These are phyloP conservation scores for Chrysochloris asiatica DNA, from an alignment of 2,113 vertebrate species.

Conservation along the genomic window DNA sequence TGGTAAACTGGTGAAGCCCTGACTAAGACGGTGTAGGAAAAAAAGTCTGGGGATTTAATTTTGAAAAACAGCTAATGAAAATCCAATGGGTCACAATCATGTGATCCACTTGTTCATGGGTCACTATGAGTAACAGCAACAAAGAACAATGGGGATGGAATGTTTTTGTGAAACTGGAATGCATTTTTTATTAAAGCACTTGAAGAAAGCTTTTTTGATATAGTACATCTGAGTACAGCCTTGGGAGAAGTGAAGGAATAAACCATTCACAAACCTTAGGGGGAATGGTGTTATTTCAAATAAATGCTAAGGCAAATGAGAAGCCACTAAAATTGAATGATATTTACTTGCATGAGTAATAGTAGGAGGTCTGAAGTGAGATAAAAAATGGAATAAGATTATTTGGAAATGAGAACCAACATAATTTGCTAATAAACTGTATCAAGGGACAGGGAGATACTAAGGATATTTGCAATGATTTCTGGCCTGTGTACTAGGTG, in stretches of 20 bases:
- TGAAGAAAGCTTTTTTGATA: too few species aligned
- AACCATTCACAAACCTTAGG: not conserved
- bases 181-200: too few species aligned
- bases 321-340: not conserved
- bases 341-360: not conserved
- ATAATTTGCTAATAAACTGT: not conserved
- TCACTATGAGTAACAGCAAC: not conserved
- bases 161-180: not conserved
- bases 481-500: not conserved
- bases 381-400: not conserved
- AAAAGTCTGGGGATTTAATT: not conserved
- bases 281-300: not conserved
- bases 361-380: not conserved
- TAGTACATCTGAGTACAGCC: not conserved
- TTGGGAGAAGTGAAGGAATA: not conserved
- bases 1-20: not conserved
- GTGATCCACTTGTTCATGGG: not conserved
- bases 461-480: not conserved
- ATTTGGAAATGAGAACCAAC: not conserved
- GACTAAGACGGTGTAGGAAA: not conserved
- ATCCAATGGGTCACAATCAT: not conserved
- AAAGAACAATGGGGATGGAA: not conserved
- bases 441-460: not conserved
- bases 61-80: not conserved
- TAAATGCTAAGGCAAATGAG: not conserved